Conservation (phyloP, 2,888 invertebrate genomes). For the Dolomedes plantarius region DNA sequence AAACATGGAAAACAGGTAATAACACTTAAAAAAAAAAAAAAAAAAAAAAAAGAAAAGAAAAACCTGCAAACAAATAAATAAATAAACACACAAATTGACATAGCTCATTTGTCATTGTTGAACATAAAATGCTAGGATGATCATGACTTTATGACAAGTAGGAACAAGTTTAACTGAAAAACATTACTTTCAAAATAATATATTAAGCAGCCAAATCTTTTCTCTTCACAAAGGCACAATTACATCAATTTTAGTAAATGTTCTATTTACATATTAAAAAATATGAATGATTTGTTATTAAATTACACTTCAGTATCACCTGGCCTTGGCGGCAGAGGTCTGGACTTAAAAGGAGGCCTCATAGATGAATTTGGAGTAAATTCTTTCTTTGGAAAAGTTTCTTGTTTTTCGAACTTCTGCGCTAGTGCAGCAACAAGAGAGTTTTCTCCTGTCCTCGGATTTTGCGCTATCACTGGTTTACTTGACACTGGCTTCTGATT, state of each 20-base stretch:
- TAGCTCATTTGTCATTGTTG: no score
- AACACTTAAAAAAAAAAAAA: no score
- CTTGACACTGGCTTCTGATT: neutral
- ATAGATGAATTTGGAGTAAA: slow-evolving; percentile 16
- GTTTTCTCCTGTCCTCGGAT: slow-evolving; percentile 77
- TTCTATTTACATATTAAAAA: neutral
- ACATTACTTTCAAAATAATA: no score
- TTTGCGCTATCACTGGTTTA: slow-evolving; percentile 30
- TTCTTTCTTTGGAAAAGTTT: slow-evolving; percentile 7
- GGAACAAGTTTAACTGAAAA: no score
- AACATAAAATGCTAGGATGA: no score
- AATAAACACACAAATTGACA: no score
- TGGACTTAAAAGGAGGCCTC: slow-evolving; percentile 61
- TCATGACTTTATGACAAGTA: no score
- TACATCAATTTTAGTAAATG: neutral
- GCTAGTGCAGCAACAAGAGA: slow-evolving; percentile 87
- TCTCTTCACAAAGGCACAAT: neutral
- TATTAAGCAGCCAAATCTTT: no score
- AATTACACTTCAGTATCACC: slow-evolving; percentile 38
- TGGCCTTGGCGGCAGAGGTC: slow-evolving; percentile 56
- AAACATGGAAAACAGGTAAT: no score
- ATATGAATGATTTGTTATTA: neutral
- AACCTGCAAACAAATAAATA: no score
- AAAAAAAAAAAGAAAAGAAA: no score
- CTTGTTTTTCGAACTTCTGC: slow-evolving; percentile 84